Evolutionary conservation across 2,888 invertebrate species (phyloP), one percentile per base, ranked within the genome.

Genomic region (Urechis unicinctus): DNA sequence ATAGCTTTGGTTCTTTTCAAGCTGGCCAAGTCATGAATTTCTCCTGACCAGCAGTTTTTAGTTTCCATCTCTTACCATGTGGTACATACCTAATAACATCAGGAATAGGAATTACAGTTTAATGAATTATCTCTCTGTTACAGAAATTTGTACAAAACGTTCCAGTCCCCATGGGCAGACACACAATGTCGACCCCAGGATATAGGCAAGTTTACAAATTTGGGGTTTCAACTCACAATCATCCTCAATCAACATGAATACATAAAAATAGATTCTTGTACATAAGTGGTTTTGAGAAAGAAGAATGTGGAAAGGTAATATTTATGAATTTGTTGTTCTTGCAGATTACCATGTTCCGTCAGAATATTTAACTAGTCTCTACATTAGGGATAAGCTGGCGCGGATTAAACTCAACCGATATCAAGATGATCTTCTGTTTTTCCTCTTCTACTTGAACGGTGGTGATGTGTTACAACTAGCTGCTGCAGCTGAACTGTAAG

Each of bases 111-210:
- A n/a, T n/a, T n/a, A n/a, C n/a, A n/a, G n/a, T n/a, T n/a, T n/a
- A n/a, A n/a, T n/a, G n/a, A n/a, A n/a, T n/a, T n/a, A n/a, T n/a
- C n/a, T n/a, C n/a, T n/a, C 55, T 53, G 6, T 67, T 68, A 31
- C 71, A 77, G 77, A 60, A 75, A 92, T 82, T 85, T 98, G 70
- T 96, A 96, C 84, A 92, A 93, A 78, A 95, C 91, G 72, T 98
- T 98, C 81, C 95, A 93, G 73, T 98, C 97, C 61, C 98, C 98
- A 21, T 98, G 96, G 93, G 91, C 94, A 74, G 97, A 97, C 79
- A 87, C 89, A 77, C 93, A 97, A 53, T 94, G 95, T 83, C 86
- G 97, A 82, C 93, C 96, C 71, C 96, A 97, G 82, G 98, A 98
- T 81, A 91, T 97, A 80, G 79, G 77, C 77, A 61, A 62, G 26